Evolutionary conservation across 2,888 invertebrate species (phyloP).

Genomic region (Spicauda simplicius): DNA sequence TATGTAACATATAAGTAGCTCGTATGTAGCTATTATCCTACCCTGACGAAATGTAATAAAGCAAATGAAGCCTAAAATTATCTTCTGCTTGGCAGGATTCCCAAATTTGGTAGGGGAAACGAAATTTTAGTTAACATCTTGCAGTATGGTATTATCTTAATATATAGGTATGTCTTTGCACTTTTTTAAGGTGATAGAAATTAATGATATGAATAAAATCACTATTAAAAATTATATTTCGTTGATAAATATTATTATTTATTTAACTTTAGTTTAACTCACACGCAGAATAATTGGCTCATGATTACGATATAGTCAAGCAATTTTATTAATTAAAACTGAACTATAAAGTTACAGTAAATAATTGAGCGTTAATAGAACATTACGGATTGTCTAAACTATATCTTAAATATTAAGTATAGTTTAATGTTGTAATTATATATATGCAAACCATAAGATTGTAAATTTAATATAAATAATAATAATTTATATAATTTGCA

Average conservation of each 20-base stretch:
- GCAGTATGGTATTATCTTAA: conserved; percentile 38
- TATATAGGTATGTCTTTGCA: not conserved
- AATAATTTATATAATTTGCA: not conserved
- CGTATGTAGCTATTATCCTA: conserved; percentile 43
- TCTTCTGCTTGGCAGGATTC: conserved; percentile 52
- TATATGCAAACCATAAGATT: not conserved
- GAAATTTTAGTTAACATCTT: conserved; percentile 52
- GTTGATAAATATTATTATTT: too few relatives aligned
- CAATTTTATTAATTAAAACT: too few relatives aligned
- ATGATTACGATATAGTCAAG: too few relatives aligned
- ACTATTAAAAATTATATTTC: not conserved
- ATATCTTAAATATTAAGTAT: too few relatives aligned
- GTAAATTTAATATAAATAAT: not conserved
- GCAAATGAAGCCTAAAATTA: conserved; percentile 68
- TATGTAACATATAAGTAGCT: conserved; percentile 6
- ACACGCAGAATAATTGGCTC: too few relatives aligned
- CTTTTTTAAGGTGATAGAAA: not conserved
- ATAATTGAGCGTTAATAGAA: too few relatives aligned
- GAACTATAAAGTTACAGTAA: too few relatives aligned
- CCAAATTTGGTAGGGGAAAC: conserved; percentile 51
- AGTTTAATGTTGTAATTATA: too few relatives aligned
- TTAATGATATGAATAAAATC: not conserved
- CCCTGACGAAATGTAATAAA: conserved; percentile 63
- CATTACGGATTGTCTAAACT: too few relatives aligned
- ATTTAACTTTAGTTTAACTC: too few relatives aligned